Percentiles rank a stretch among this genome's conserved stretches.
phyloP scores from a whole-genome alignment of 1,140 invertebrate species.

The Drosophila saltans region DNA sequence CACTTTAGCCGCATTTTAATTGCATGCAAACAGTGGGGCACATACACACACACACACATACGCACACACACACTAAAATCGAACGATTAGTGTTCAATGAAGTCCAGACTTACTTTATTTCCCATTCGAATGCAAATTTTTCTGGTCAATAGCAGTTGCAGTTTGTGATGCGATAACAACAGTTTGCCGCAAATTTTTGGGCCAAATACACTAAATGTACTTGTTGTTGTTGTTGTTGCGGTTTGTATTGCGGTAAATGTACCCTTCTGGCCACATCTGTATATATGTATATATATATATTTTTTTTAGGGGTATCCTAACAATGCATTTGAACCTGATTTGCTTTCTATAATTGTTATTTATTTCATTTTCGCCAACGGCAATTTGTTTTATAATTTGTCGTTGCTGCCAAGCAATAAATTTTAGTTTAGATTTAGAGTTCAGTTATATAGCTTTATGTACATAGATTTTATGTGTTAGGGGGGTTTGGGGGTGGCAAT shows the following conservation, averaged over 20 bases:
- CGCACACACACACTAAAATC: conserved; percentile 34
- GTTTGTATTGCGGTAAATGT: conserved; percentile 5
- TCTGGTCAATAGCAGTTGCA: conserved; percentile 21
- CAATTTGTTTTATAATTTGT: conserved; percentile 59
- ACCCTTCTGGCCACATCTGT: not conserved
- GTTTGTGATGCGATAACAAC: conserved; percentile 49
- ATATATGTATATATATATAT: not conserved
- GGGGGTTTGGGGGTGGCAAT: not conserved
- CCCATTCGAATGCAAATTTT: conserved; percentile 64
- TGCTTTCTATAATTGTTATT: conserved; percentile 65
- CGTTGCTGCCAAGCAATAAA: conserved; percentile 32
- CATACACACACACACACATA: conserved; percentile 7
- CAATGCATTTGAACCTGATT: conserved; percentile 39
- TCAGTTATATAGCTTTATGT: not conserved
- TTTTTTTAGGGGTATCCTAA: conserved; percentile 3
- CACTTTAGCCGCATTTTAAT: conserved; percentile 66
- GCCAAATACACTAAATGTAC: conserved; percentile 13
- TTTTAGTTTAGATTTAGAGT: conserved; percentile 36
- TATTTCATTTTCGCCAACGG: conserved; percentile 49
- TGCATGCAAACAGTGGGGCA: conserved; percentile 50
- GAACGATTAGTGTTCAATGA: conserved; percentile 58
- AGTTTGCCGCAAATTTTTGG: conserved; percentile 38
- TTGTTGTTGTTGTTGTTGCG: not conserved
- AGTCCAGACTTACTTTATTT: conserved; percentile 64
- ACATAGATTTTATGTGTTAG: not conserved